phyloP scores from a whole-genome alignment of 2,888 invertebrate species.

The Anticlea derivata region DNA sequence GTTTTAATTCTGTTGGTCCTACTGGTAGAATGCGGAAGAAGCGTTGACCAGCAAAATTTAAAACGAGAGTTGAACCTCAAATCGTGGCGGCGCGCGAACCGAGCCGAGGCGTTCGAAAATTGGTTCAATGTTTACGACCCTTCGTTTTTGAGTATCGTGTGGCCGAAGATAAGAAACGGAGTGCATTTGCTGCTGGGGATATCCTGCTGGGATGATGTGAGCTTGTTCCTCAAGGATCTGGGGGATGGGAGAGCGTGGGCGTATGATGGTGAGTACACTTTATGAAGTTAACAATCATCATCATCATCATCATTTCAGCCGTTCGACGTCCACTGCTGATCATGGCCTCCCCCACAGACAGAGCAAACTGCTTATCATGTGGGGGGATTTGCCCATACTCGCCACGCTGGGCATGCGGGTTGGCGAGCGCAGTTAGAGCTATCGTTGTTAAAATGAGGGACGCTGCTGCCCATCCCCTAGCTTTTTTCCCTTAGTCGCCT shows the following conservation, averaged over 20 bases:
- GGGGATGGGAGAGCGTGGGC: slow-evolving; percentile 78
- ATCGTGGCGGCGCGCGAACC: slow-evolving; percentile 42
- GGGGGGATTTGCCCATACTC: too few relatives aligned
- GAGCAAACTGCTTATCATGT: too few relatives aligned
- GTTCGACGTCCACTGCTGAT: too few relatives aligned
- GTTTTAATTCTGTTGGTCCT: slow-evolving; percentile 33
- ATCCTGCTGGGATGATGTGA: slow-evolving; percentile 72
- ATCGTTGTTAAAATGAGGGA: too few relatives aligned
- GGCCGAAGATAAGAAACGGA: slow-evolving; percentile 72
- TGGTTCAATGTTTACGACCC: slow-evolving; percentile 74
- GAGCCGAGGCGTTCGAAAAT: slow-evolving; percentile 65
- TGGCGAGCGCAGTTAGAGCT: too few relatives aligned
- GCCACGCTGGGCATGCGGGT: too few relatives aligned
- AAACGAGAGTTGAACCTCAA: slow-evolving; percentile 49
- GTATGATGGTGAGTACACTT: slow-evolving; percentile 68
- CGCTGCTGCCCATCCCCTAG: too few relatives aligned
- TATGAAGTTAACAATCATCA: too few relatives aligned
- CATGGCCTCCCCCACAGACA: too few relatives aligned
- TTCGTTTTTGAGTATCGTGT: slow-evolving; percentile 68
- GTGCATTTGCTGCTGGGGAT: slow-evolving; percentile 66
- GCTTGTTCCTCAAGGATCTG: slow-evolving; percentile 68
- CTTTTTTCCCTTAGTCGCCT: too few relatives aligned
- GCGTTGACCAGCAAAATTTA: slow-evolving; percentile 41
- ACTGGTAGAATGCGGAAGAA: slow-evolving; percentile 38
- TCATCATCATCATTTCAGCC: too few relatives aligned